These are phyloP conservation scores for Paracyprichromis sp. DNA, from an alignment of 2,113 vertebrate genomes.

Conservation along the genomic window DNA sequence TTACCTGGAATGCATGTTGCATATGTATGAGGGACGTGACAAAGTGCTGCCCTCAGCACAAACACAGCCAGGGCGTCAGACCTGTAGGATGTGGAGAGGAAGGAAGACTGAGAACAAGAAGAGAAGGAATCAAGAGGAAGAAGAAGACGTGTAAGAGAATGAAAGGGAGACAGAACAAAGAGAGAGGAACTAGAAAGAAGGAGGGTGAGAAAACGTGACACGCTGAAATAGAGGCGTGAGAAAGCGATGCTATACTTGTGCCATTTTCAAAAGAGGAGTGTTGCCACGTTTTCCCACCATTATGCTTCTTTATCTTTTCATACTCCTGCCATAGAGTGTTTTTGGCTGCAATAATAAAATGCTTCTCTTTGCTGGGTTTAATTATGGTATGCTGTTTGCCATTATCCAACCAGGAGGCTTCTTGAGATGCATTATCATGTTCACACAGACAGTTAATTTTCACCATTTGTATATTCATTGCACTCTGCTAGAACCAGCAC, in stretches of 20 bases:
- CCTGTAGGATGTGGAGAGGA: not conserved
- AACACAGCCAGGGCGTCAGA: slow-evolving; percentile 14
- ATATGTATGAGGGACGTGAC: slow-evolving; percentile 56
- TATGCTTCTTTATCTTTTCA: not conserved
- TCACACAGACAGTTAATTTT: not conserved
- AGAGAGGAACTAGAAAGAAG: not conserved
- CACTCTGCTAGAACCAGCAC: not conserved
- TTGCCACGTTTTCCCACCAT: not conserved
- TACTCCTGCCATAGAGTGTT: not conserved
- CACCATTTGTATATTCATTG: not conserved
- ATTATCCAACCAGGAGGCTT: not conserved
- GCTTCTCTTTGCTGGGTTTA: not conserved
- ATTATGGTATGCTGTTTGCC: not conserved
- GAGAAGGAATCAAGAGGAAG: not conserved
- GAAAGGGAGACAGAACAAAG: not conserved
- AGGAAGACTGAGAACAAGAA: not conserved
- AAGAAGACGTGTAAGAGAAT: not conserved
- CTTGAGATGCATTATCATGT: not conserved
- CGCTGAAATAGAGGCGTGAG: not conserved
- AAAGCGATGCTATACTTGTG: not conserved
- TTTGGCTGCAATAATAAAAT: not conserved
- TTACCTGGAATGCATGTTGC: slow-evolving; percentile 36
- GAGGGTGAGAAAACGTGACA: not conserved
- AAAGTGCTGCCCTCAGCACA: slow-evolving; percentile 56
- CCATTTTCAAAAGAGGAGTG: not conserved